Evolutionary conservation across 2,797 vertebrate genomes (phyloP).

Genomic region (Gadopsis bispinosus): DNA sequence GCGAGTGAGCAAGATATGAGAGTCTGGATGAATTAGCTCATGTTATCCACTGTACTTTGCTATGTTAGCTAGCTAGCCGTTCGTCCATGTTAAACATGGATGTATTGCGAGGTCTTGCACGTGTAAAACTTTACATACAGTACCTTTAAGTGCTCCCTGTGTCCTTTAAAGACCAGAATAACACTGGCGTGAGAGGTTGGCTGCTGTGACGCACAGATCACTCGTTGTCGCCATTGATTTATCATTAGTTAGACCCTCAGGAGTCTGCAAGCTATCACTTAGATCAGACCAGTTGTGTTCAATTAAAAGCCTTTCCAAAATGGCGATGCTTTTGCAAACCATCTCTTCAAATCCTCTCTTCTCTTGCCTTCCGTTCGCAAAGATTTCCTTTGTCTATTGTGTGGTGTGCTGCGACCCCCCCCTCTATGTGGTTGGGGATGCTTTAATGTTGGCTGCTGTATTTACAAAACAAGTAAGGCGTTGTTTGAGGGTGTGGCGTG

Average conservation of each 20-base stretch:
- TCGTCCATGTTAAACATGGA: too few relatives aligned
- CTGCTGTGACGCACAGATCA: slow-evolving; percentile 47
- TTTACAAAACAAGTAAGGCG: slow-evolving; percentile 57
- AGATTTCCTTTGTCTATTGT: slow-evolving; percentile 56
- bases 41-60: too few relatives aligned
- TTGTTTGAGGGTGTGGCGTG: slow-evolving; percentile 63
- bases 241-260: slow-evolving; percentile 67
- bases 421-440: slow-evolving; percentile 24
- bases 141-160: slow-evolving; percentile 24
- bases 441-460: slow-evolving; percentile 47
- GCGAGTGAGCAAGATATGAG: too few relatives aligned
- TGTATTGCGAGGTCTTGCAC: too few relatives aligned
- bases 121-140: too few relatives aligned
- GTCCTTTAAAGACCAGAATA: slow-evolving; percentile 32
- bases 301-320: slow-evolving; percentile 69
- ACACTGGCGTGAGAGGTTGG: slow-evolving; percentile 42
- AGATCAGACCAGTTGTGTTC: slow-evolving; percentile 70
- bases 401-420: slow-evolving; percentile 8
- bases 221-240: slow-evolving; percentile 78
- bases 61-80: too few relatives aligned
- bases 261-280: slow-evolving; percentile 60
- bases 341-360: slow-evolving; percentile 14
- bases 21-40: too few relatives aligned
- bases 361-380: slow-evolving; percentile 7
- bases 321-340: slow-evolving; percentile 22